Percentiles rank a stretch among this genome's conserved stretches.
phyloP scores from a whole-genome alignment of 2,113 vertebrate genomes.

The Rhea americana region DNA sequence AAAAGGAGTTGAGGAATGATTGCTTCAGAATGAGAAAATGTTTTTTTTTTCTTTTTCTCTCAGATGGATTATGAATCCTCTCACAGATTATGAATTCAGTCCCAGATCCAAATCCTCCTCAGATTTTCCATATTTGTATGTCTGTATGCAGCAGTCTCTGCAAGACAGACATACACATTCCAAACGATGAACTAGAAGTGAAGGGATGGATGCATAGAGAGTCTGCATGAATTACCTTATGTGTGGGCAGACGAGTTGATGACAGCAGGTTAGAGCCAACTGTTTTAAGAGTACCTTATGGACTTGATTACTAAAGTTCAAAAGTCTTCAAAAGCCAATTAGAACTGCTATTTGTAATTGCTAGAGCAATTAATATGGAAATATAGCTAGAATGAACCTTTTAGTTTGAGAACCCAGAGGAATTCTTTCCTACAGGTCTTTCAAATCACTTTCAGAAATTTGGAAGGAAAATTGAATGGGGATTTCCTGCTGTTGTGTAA shows the following conservation, averaged over 20 bases:
- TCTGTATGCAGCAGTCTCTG: background rate
- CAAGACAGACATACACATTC: background rate
- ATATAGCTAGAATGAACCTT: conserved; percentile 48
- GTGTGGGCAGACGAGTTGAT: conserved; percentile 58
- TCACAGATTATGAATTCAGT: background rate
- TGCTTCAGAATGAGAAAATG: background rate
- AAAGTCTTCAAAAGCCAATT: conserved; percentile 70
- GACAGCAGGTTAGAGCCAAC: conserved; percentile 22
- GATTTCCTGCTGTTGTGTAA: conserved; percentile 71
- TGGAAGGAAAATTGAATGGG: conserved; percentile 60
- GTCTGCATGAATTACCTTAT: conserved; percentile 47
- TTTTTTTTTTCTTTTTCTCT: background rate
- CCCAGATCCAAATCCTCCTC: background rate
- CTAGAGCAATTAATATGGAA: conserved; percentile 69
- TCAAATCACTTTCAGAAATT: conserved; percentile 70
- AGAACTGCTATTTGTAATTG: conserved; percentile 62
- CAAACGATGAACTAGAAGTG: background rate
- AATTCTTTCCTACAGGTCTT: conserved; percentile 68
- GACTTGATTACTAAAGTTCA: conserved; percentile 69
- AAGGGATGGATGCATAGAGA: conserved; percentile 27
- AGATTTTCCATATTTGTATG: background rate
- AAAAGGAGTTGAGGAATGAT: background rate
- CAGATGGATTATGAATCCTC: background rate
- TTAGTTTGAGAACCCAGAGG: conserved; percentile 49
- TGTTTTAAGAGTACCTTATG: conserved; percentile 54